Conservation (phyloP, 1,140 invertebrate species). For the Caerostris extrusa region DNA sequence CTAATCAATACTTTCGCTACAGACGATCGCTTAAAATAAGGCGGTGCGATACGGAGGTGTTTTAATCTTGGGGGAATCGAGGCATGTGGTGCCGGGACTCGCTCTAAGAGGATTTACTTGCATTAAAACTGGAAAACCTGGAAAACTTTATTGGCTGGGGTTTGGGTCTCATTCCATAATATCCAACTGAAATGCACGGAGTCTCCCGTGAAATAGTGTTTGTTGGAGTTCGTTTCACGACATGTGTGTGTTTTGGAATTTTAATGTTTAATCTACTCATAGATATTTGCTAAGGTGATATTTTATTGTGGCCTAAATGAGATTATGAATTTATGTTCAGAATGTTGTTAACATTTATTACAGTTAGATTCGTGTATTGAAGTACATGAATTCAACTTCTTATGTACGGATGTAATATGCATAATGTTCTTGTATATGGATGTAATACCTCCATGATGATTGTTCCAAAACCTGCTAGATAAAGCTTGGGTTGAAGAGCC, state of each 20-base stretch:
- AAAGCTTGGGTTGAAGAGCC: too few relatives aligned
- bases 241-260: not conserved
- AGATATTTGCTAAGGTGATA: not conserved
- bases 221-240: not conserved
- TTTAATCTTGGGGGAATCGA: not conserved
- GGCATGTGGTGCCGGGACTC: not conserved
- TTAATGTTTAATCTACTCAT: not conserved
- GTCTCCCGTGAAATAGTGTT: not conserved
- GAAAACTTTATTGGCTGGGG: not conserved
- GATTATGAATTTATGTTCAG: too few relatives aligned
- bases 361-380: too few relatives aligned
- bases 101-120: slow-evolving; percentile 23
- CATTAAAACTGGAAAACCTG: slow-evolving; percentile 16
- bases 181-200: slow-evolving; percentile 13
- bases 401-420: too few relatives aligned
- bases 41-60: not conserved
- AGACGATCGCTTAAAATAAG: slow-evolving; percentile 3
- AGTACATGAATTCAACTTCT: too few relatives aligned
- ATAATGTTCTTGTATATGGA: too few relatives aligned
- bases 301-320: not conserved
- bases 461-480: too few relatives aligned
- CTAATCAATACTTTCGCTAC: slow-evolving; percentile 25
- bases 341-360: too few relatives aligned
- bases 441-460: too few relatives aligned
- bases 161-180: not conserved